These are phyloP conservation scores for Lytechinus variegatus DNA, from an alignment of 35 echinoderm and acorn worm genomes.

Conservation along the genomic window DNA sequence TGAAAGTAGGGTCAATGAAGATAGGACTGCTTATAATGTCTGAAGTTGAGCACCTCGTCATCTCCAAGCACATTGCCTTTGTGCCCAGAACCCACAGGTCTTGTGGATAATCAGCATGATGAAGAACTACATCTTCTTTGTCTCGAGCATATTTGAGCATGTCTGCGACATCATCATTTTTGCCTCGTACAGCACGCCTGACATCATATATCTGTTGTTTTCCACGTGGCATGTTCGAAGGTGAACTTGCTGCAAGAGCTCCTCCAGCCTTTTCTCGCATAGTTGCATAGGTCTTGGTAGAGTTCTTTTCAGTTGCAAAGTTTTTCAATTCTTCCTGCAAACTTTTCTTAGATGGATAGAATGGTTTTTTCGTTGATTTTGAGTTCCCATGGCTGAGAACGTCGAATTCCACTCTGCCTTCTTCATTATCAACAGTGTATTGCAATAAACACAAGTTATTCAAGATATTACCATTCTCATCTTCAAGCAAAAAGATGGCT, in stretches of 20 bases:
- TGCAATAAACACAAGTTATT: neutral
- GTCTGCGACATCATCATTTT: neutral
- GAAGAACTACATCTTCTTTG: neutral
- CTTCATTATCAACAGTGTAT: neutral
- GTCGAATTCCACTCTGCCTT: neutral
- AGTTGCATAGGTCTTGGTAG: neutral
- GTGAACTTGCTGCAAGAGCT: neutral
- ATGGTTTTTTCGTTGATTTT: neutral
- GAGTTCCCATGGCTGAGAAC: neutral
- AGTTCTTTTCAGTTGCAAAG: neutral
- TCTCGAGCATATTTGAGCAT: neutral
- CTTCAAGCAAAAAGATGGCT: neutral
- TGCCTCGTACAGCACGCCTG: neutral
- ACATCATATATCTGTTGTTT: neutral
- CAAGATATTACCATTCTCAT: neutral
- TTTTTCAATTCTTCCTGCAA: neutral
- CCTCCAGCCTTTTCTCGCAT: neutral
- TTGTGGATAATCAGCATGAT: neutral
- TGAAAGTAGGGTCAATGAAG: constrained; percentile 7
- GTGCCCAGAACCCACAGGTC: neutral
- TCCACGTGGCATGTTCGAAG: neutral
- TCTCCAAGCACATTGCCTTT: constrained; percentile 6
- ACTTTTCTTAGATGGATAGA: neutral
- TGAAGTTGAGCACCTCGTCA: neutral
- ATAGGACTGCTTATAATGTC: constrained; percentile 9